phyloP scores from a whole-genome alignment of 1,140 invertebrate species.

The Yoshiicerus persimilis region DNA sequence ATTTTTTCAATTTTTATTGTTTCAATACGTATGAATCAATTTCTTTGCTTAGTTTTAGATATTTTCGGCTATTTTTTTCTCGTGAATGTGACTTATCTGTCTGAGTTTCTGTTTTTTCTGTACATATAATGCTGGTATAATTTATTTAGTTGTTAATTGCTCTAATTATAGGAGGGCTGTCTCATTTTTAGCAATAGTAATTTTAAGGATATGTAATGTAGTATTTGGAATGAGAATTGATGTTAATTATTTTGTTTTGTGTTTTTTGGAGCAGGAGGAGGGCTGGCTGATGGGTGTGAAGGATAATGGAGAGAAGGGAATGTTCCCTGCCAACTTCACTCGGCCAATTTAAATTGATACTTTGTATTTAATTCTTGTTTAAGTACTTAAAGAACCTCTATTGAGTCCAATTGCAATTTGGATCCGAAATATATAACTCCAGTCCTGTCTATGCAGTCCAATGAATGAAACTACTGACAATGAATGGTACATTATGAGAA shows the following conservation, averaged over 20 bases:
- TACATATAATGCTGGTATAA: too few species aligned
- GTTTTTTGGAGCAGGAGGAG: conserved; percentile 73
- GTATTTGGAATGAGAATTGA: not conserved
- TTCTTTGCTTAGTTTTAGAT: too few species aligned
- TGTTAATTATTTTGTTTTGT: conserved; percentile 50
- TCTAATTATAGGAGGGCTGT: too few species aligned
- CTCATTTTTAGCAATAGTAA: too few species aligned
- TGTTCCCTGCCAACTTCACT: conserved; percentile 98
- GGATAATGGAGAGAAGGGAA: conserved; percentile 87
- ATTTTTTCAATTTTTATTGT: too few species aligned
- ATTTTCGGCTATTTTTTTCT: too few species aligned
- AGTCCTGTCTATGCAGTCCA: not conserved
- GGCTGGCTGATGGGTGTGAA: conserved; percentile 97
- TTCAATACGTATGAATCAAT: too few species aligned
- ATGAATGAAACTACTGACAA: not conserved
- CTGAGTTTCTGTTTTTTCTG: too few species aligned
- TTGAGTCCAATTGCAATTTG: not conserved
- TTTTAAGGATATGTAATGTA: too few species aligned
- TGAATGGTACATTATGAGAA: not conserved
- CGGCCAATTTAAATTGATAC: conserved; percentile 69
- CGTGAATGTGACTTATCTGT: too few species aligned
- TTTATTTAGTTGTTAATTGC: too few species aligned
- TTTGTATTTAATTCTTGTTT: not conserved
- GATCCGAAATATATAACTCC: not conserved
- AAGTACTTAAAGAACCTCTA: not conserved